phyloP scores from a whole-genome alignment of 2,797 vertebrate species.

The Oceanodroma leucorhoa region DNA sequence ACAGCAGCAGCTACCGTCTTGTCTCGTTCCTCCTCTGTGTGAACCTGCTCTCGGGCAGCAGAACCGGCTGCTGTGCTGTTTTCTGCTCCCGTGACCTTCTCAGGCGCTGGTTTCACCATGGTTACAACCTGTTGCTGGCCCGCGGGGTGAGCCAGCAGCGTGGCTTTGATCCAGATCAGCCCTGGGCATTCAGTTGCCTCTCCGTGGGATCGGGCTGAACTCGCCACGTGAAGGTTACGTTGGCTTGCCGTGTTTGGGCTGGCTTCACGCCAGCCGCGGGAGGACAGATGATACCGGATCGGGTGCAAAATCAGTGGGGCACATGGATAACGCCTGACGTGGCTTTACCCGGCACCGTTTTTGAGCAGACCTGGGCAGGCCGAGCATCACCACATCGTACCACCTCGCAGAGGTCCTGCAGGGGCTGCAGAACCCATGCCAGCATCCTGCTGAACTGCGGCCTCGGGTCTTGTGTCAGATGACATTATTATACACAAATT shows the following conservation, averaged over 20 bases:
- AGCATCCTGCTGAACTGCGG: background rate
- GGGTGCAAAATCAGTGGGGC: background rate
- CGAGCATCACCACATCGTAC: accelerated
- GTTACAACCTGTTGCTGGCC: background rate
- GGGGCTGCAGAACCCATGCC: background rate
- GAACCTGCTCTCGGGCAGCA: background rate
- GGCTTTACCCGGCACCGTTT: background rate
- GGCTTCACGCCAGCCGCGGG: accelerated
- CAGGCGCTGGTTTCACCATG: background rate
- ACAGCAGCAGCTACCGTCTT: background rate
- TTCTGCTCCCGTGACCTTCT: background rate
- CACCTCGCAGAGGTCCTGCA: background rate
- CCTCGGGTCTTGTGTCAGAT: background rate
- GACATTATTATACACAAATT: background rate
- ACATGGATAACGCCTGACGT: background rate
- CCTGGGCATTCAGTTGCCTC: background rate
- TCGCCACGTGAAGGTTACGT: accelerated
- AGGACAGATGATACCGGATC: accelerated
- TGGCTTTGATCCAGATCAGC: background rate
- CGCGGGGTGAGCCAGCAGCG: accelerated
- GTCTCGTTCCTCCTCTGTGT: accelerated
- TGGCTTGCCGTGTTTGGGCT: background rate
- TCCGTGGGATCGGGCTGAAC: background rate
- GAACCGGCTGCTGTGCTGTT: background rate
- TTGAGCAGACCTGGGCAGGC: background rate